phyloP scores from a whole-genome alignment of 2,888 invertebrate species.

The Andrena flavipes region DNA sequence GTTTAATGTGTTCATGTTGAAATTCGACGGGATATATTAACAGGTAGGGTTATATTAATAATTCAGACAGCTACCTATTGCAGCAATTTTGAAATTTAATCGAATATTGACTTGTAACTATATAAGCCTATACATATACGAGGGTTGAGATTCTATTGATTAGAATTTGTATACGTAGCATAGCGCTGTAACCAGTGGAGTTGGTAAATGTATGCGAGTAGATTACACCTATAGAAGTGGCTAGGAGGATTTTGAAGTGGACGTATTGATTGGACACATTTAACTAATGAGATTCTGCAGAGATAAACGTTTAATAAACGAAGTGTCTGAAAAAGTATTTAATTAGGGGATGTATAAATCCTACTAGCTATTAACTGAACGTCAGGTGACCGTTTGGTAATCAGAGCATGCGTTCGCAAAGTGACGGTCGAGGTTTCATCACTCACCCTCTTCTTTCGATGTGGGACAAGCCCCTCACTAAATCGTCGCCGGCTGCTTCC shows the following conservation, averaged over 20 bases:
- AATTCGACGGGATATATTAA: neutral
- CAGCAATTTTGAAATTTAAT: too few relatives aligned
- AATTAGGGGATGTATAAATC: neutral
- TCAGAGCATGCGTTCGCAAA: neutral
- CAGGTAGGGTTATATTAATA: too few relatives aligned
- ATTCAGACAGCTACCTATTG: too few relatives aligned
- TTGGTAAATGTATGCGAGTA: too few relatives aligned
- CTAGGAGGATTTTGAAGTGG: too few relatives aligned
- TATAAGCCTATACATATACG: too few relatives aligned
- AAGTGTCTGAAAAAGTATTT: neutral
- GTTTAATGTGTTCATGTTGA: neutral
- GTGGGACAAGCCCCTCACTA: slow-evolving; percentile 16
- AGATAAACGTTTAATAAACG: neutral
- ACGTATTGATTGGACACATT: neutral
- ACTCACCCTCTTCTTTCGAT: slow-evolving; percentile 5
- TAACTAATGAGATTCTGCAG: neutral
- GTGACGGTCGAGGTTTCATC: slow-evolving; percentile 13
- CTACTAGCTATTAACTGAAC: neutral
- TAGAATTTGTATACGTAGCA: too few relatives aligned
- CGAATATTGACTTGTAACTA: too few relatives aligned
- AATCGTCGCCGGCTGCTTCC: slow-evolving; percentile 37
- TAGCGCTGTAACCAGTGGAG: too few relatives aligned
- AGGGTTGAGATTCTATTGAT: too few relatives aligned
- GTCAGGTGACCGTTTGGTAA: neutral
- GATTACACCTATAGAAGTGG: too few relatives aligned